A percentile compares a stretch with the other conserved stretches of the same genome.
Conservation (phyloP, 2,797 vertebrate species). For the Clarias fuscus region DNA sequence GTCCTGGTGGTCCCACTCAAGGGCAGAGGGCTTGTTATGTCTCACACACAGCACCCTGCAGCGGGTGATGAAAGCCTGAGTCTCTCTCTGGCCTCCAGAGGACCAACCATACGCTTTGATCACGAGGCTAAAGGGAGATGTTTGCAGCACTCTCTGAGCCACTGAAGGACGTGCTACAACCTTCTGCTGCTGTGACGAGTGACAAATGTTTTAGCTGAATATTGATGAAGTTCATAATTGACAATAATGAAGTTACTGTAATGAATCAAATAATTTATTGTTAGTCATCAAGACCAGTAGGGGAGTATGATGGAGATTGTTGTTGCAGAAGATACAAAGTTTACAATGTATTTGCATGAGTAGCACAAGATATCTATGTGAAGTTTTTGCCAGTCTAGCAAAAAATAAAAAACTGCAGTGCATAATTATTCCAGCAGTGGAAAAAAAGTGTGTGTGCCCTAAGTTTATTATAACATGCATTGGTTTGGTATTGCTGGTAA, state of each 20-base stretch:
- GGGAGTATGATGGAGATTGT: too few relatives aligned
- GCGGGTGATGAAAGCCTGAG: constrained; percentile 41
- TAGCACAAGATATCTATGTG: background rate
- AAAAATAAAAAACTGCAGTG: background rate
- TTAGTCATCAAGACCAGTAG: background rate
- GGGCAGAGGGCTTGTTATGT: constrained; percentile 64
- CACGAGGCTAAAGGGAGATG: constrained; percentile 39
- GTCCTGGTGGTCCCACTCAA: constrained; percentile 63
- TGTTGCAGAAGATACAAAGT: background rate
- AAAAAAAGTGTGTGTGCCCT: background rate
- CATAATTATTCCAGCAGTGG: background rate
- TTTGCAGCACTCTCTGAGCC: constrained; percentile 34
- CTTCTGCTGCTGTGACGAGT: constrained; percentile 10
- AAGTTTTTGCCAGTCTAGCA: constrained; percentile 13
- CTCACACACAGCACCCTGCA: constrained; percentile 52
- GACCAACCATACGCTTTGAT: constrained; percentile 24
- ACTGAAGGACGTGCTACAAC: constrained; percentile 31
- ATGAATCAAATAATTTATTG: background rate
- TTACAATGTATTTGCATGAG: background rate
- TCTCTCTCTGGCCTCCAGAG: constrained; percentile 13
- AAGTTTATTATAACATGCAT: background rate
- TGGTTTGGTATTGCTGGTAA: background rate
- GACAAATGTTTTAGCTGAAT: background rate
- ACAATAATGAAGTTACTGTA: background rate
- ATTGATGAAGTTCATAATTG: background rate